Evolutionary conservation across 1,140 invertebrate genomes (phyloP).

Genomic region (Metopolophium dirhodum): DNA sequence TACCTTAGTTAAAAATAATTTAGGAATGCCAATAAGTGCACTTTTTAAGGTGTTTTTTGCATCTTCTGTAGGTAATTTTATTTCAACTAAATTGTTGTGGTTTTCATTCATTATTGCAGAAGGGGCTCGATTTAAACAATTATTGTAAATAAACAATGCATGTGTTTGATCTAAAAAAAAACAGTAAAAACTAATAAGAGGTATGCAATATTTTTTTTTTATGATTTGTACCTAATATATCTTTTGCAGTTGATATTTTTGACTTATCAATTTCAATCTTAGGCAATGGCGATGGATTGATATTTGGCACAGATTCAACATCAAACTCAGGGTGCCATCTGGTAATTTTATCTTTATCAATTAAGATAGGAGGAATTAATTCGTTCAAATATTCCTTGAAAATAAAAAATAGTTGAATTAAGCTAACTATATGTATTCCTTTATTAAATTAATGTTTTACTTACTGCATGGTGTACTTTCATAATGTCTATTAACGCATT

Average conservation of each 20-base stretch:
- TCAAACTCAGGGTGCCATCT: conserved; percentile 93
- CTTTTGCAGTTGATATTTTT: conserved; percentile 74
- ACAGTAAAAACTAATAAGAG: not conserved
- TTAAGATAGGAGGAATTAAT: conserved; percentile 75
- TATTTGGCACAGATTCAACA: conserved; percentile 80
- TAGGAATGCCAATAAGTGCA: conserved; percentile 80
- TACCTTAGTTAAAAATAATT: conserved; percentile 82
- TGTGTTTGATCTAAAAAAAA: conserved; percentile 33
- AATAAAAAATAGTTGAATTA: conserved; percentile 27
- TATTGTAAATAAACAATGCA: conserved; percentile 45
- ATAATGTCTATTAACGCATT: conserved; percentile 41
- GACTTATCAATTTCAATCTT: conserved; percentile 75
- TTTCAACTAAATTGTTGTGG: not conserved
- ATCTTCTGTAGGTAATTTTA: conserved; percentile 28
- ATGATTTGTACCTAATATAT: conserved; percentile 63
- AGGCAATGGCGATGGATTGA: conserved; percentile 75
- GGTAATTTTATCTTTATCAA: conserved; percentile 76
- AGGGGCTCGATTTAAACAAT: conserved; percentile 5
- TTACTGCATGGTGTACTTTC: conserved; percentile 45
- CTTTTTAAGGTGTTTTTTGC: conserved; percentile 58
- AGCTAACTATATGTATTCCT: not conserved
- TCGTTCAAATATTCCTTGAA: conserved; percentile 73
- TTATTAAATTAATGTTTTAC: not conserved
- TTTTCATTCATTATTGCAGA: conserved; percentile 11
- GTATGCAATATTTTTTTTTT: not conserved